These are phyloP conservation scores for Beroe forskalii DNA, from an alignment of 37 sponge, comb jelly and placozoan genomes.

Conservation along the genomic window DNA sequence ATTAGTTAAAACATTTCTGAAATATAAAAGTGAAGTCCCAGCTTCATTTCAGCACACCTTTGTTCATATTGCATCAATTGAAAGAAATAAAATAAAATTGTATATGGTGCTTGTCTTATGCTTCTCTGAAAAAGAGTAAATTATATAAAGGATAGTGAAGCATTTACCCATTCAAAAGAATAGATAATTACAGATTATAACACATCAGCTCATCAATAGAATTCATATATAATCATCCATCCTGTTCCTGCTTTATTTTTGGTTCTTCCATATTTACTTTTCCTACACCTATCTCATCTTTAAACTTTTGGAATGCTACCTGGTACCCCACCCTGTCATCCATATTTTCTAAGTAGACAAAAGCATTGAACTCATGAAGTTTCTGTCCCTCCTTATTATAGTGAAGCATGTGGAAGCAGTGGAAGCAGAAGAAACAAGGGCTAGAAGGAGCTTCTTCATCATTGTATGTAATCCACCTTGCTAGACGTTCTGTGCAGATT, in stretches of 20 bases:
- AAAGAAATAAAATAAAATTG: too few relatives aligned
- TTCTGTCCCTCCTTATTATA: not conserved
- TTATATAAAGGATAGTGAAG: too few relatives aligned
- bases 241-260: not conserved
- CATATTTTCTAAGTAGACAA: constrained; percentile 31
- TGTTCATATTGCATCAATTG: too few relatives aligned
- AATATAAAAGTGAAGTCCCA: too few relatives aligned
- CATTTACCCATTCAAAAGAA: too few relatives aligned
- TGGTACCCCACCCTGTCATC: constrained; percentile 36
- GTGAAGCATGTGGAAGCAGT: constrained; percentile 49
- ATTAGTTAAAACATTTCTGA: too few relatives aligned
- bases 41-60: too few relatives aligned
- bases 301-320: constrained; percentile 46
- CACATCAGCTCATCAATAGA: too few relatives aligned
- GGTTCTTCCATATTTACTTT: not conserved
- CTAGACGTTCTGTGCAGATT: not conserved
- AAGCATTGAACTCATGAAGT: constrained; percentile 36
- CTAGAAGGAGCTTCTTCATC: constrained; percentile 42
- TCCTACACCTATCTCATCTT: not conserved
- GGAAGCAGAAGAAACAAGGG: constrained; percentile 26
- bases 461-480: constrained; percentile 48
- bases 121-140: too few relatives aligned
- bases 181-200: too few relatives aligned
- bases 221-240: not conserved
- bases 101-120: too few relatives aligned